Conservation (phyloP, 1,140 invertebrate species). For the Drosophila asahinai region DNA sequence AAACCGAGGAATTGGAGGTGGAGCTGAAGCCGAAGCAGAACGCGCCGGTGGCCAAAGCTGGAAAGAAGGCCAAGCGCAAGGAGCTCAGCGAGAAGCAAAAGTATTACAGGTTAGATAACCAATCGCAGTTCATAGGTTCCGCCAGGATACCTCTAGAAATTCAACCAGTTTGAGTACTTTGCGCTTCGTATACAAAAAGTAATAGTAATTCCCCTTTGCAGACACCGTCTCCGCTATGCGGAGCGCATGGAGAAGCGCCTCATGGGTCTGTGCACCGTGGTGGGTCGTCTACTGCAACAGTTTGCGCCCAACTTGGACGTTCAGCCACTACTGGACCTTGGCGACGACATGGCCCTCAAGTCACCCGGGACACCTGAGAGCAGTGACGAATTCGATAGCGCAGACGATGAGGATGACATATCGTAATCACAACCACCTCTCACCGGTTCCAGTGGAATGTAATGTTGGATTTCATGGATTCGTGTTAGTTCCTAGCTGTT, state of each 20-base stretch:
- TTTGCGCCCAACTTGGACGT: constrained; percentile 60
- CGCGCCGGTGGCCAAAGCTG: background rate
- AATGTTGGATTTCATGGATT: background rate
- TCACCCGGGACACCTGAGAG: constrained; percentile 22
- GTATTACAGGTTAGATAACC: constrained; percentile 51
- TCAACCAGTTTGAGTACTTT: too few relatives aligned
- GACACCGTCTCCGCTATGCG: constrained; percentile 72
- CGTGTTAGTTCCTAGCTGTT: constrained; percentile 26
- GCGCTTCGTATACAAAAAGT: background rate
- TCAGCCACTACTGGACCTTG: constrained; percentile 41
- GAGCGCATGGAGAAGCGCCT: constrained; percentile 72
- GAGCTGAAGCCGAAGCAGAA: background rate
- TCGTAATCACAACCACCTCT: background rate
- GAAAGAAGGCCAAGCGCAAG: constrained; percentile 19
- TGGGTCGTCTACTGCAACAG: constrained; percentile 63
- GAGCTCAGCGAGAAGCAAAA: constrained; percentile 55
- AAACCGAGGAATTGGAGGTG: background rate
- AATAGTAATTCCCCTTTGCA: constrained; percentile 10
- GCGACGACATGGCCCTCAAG: constrained; percentile 17
- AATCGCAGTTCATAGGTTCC: background rate
- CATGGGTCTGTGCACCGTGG: constrained; percentile 57
- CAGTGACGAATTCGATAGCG: constrained; percentile 18
- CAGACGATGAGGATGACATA: background rate
- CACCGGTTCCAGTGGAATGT: background rate
- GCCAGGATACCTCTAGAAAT: too few relatives aligned